Evolutionary conservation across 2,797 vertebrate genomes (phyloP).

Genomic region (Vultur gryphus): DNA sequence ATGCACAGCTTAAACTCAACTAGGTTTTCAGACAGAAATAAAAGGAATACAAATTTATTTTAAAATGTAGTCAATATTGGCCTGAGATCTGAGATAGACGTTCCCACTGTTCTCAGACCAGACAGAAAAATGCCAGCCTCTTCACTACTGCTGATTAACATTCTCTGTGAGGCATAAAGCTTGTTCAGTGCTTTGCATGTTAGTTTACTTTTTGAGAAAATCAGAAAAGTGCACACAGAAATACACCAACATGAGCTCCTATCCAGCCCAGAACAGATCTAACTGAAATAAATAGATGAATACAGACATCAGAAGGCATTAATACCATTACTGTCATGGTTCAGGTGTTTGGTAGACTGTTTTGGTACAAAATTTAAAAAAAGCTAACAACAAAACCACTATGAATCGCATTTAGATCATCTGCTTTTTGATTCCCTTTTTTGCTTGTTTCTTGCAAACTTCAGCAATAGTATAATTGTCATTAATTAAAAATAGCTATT

Average conservation of each 20-base stretch:
- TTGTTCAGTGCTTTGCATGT: background rate
- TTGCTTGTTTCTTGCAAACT: background rate
- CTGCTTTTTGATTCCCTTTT: background rate
- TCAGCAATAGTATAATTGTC: background rate
- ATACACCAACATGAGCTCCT: background rate
- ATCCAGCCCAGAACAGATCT: background rate
- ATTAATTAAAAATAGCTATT: background rate
- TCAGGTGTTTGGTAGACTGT: background rate
- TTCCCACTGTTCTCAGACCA: background rate
- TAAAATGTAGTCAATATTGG: background rate
- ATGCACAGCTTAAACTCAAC: background rate
- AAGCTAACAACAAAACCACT: background rate
- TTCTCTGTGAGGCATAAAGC: background rate
- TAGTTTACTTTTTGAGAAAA: background rate
- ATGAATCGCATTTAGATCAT: background rate
- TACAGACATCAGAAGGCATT: background rate
- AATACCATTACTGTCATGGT: background rate
- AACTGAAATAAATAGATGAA: background rate
- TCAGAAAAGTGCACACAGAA: background rate
- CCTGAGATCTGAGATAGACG: background rate
- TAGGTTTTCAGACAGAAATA: background rate
- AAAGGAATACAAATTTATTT: background rate
- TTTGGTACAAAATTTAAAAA: background rate
- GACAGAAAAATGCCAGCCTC: background rate
- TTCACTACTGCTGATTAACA: background rate